Base-by-base conservation (phyloP, 2,888 invertebrate species). In the Aporophyla nigra region DNA sequence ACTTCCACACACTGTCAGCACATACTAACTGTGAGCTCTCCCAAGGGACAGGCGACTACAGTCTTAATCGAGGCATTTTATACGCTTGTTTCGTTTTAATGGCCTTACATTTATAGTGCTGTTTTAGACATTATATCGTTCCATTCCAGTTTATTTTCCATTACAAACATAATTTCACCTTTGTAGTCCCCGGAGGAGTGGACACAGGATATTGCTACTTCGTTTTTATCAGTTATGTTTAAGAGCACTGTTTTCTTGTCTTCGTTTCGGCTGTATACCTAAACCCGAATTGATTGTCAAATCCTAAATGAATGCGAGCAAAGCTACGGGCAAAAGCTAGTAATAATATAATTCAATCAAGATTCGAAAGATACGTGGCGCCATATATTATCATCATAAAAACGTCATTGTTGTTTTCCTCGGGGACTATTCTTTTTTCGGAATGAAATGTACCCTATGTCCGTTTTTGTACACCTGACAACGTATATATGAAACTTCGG, bases 1-100 rank as follows among this genome's bases (percentile, higher is more conserved):
- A 33, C 10, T 67, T 66, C 46, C 33, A 14, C 40, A 33, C 33
- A 43, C 61, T 46, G 66, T 66, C 77, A 56, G 46, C 70, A 62
- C 80, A 58, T 58, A 33, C 51, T 24, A 59, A 70, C 43, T 46
- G 16, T 24, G 71, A 70, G n/a, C 43, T n/a, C 6, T 61, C 61
- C 70, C 77, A 16, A 27, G 58, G 43, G 59, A 0, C 14, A 10
- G 43, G 58, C 74, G 33, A 67, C 66, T 62, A 40, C 58, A 12
- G 16, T 62, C 24, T 53, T 83, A 78, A 80, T 82, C 49, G 77
- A 24, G 62, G 5, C 78, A 78, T 78, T 67, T 71, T 66, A 53
- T 58, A 62, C 53, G 78, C 62, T 67, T 46, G 66, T 46, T n/a
- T 21, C 27, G 27, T 67, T 77, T 82, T 82, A 82, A 82, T 67